These are phyloP conservation scores for Cryptus viduatorius DNA, from an alignment of 2,888 invertebrate genomes.

Conservation along the genomic window DNA sequence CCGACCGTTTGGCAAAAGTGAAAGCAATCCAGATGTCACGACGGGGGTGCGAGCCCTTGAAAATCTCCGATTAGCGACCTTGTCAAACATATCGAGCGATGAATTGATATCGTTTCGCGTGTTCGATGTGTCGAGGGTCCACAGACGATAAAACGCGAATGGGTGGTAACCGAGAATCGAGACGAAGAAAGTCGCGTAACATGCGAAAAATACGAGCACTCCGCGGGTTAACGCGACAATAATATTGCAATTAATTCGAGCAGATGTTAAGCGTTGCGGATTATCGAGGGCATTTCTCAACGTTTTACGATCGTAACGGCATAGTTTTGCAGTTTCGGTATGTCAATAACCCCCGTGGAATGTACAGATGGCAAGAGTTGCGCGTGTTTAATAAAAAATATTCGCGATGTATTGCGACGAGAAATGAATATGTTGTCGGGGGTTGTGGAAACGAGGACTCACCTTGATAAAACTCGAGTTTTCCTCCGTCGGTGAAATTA, in stretches of 20 bases:
- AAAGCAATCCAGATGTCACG: slow-evolving; percentile 14
- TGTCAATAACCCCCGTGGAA: too few species aligned
- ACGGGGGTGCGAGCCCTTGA: slow-evolving; percentile 41
- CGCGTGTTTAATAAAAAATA: not conserved
- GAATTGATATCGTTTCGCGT: slow-evolving; percentile 13
- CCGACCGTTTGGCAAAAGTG: not conserved
- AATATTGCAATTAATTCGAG: not conserved
- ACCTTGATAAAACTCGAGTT: slow-evolving; percentile 81
- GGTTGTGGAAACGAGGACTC: slow-evolving; percentile 62
- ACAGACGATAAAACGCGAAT: not conserved
- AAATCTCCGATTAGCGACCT: slow-evolving; percentile 41
- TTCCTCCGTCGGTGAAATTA: slow-evolving; percentile 76
- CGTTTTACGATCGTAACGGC: too few species aligned
- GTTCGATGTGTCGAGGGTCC: not conserved
- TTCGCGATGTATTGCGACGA: too few species aligned
- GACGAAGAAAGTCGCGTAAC: not conserved
- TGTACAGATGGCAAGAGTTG: not conserved
- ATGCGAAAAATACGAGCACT: not conserved
- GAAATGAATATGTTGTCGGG: not conserved
- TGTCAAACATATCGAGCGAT: not conserved
- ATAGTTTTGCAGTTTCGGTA: too few species aligned
- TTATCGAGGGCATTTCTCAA: not conserved
- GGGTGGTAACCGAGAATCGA: not conserved
- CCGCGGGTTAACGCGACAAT: not conserved
- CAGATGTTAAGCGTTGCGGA: not conserved